A percentile compares a stretch with the other conserved stretches of the same genome.
Conservation (phyloP, 2,797 vertebrate genomes). For the Sarcophilus harrisii region DNA sequence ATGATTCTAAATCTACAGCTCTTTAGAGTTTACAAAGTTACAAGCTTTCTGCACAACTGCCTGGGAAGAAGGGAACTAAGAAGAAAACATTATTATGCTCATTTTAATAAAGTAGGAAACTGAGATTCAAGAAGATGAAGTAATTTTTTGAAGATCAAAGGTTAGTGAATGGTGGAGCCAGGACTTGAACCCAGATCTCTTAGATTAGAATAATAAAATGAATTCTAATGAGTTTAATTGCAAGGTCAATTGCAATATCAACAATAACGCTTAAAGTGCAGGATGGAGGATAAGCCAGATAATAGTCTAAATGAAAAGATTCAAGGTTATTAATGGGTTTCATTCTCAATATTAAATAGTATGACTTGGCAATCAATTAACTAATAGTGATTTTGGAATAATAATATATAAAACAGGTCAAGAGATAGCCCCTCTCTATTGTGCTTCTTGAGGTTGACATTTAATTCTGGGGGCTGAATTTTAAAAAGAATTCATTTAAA, state of each 20-base stretch:
- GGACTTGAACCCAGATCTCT: background rate
- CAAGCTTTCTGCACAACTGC: background rate
- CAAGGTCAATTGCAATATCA: background rate
- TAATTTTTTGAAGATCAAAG: background rate
- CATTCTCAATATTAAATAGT: too few species aligned
- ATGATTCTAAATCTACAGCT: background rate
- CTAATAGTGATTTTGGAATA: background rate
- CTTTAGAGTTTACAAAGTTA: background rate
- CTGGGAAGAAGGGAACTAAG: background rate
- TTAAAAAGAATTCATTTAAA: background rate
- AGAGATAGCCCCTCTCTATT: background rate
- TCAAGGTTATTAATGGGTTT: too few species aligned
- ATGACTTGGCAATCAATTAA: background rate
- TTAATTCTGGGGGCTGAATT: background rate
- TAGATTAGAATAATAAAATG: background rate
- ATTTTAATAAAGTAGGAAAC: background rate
- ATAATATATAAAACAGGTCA: background rate
- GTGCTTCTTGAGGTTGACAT: background rate
- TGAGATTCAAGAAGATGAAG: background rate
- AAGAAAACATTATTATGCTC: background rate
- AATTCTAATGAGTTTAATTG: background rate
- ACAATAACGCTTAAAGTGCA: background rate
- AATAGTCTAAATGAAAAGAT: background rate
- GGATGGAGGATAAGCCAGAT: background rate
- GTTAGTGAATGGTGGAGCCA: background rate